A percentile compares a stretch with the other conserved stretches of the same genome.
These are phyloP conservation scores for Liolophura sinensis DNA, from an alignment of 1,140 invertebrate species.

Conservation along the genomic window DNA sequence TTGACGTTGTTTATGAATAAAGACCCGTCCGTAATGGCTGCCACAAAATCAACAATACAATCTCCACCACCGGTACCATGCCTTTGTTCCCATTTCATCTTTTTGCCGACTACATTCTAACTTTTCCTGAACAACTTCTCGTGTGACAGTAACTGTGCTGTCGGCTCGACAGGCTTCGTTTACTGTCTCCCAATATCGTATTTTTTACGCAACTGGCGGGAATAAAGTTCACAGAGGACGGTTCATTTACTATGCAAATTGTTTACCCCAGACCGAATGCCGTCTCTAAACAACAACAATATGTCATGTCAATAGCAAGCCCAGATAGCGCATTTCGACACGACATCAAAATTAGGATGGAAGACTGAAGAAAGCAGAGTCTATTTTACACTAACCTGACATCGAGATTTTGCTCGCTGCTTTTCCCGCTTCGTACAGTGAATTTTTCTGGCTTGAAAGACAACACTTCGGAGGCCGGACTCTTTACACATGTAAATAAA, in stretches of 20 bases:
- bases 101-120: no score
- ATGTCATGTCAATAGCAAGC: neutral
- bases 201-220: no score
- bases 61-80: neutral
- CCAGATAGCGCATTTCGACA: neutral
- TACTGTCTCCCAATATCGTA: no score
- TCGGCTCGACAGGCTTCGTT: no score
- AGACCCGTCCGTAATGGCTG: slow-evolving; percentile 18
- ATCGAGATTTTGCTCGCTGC: neutral
- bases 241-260: slow-evolving; percentile 45
- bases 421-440: slow-evolving; percentile 4
- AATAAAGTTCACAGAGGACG: neutral
- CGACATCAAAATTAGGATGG: slow-evolving; percentile 1
- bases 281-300: slow-evolving; percentile 21
- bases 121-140: no score
- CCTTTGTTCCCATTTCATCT: neutral
- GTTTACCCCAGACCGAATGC: slow-evolving; percentile 22
- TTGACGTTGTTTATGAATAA: slow-evolving; percentile 23
- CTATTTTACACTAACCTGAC: neutral
- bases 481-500: slow-evolving; percentile 40
- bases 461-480: slow-evolving; percentile 34
- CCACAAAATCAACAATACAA: slow-evolving; percentile 24
- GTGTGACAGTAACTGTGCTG: no score
- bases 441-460: slow-evolving; percentile 35
- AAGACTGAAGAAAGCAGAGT: neutral